Evolutionary conservation across 1,140 invertebrate genomes (phyloP).

Genomic region (Penaeus japonicus): DNA sequence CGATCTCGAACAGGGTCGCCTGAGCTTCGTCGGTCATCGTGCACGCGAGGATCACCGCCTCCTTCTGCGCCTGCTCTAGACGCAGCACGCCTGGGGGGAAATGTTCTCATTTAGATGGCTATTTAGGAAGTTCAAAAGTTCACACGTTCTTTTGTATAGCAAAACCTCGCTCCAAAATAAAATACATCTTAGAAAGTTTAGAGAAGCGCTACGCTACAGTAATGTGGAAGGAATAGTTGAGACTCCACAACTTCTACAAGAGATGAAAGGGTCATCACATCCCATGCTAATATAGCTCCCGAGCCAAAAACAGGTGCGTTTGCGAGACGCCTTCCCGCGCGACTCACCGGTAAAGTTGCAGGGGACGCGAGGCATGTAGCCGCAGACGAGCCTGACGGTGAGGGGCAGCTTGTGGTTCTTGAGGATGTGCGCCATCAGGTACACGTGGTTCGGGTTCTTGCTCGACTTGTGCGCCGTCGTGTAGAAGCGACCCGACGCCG

Average conservation of each 20-base stretch:
- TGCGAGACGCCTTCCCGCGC: too few relatives aligned
- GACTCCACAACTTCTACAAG: too few relatives aligned
- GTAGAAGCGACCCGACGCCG: slow-evolving; percentile 63
- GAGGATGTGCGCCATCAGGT: slow-evolving; percentile 62
- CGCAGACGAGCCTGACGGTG: slow-evolving; percentile 63
- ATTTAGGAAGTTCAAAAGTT: too few relatives aligned
- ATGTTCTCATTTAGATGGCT: too few relatives aligned
- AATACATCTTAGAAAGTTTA: too few relatives aligned
- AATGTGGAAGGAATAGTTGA: too few relatives aligned
- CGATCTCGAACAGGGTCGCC: slow-evolving; percentile 64
- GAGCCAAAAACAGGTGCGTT: too few relatives aligned
- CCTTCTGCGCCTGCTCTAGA: slow-evolving; percentile 62
- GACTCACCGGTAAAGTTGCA: slow-evolving; percentile 63
- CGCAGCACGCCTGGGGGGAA: slow-evolving; percentile 61
- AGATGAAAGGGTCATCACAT: too few relatives aligned
- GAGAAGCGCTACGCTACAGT: too few relatives aligned
- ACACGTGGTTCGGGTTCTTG: slow-evolving; percentile 63
- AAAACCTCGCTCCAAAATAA: too few relatives aligned
- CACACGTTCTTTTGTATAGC: too few relatives aligned
- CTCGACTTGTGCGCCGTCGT: slow-evolving; percentile 61
- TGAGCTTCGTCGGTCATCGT: slow-evolving; percentile 63
- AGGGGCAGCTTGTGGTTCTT: slow-evolving; percentile 61
- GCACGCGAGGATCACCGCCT: slow-evolving; percentile 64
- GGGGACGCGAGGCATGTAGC: slow-evolving; percentile 61
- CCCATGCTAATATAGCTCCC: too few relatives aligned